These are phyloP conservation scores for Myotis pilosus DNA, from an alignment of 2,797 vertebrate genomes.

Conservation along the genomic window DNA sequence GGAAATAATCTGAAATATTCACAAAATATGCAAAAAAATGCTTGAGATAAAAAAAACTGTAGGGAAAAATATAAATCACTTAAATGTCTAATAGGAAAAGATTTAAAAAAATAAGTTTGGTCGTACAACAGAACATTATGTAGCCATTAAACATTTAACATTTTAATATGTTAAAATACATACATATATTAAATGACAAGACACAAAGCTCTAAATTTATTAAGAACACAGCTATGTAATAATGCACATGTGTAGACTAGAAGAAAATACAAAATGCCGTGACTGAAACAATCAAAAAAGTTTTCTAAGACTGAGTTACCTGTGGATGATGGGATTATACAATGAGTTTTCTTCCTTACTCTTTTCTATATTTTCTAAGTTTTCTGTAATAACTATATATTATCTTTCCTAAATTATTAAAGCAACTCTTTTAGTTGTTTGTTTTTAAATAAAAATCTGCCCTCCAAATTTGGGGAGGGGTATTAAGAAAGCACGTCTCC, in stretches of 20 bases:
- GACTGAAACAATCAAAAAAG: background rate
- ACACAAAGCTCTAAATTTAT: slow-evolving; percentile 8
- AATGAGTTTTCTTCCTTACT: background rate
- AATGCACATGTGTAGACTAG: background rate
- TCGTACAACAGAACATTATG: background rate
- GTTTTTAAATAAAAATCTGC: slow-evolving; percentile 40
- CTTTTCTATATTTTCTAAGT: background rate
- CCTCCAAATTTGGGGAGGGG: background rate
- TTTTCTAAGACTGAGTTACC: background rate
- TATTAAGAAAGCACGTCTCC: background rate
- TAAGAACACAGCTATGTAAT: slow-evolving; percentile 5
- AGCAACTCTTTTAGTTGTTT: background rate
- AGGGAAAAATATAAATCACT: background rate
- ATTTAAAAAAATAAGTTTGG: background rate
- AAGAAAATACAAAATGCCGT: slow-evolving; percentile 27
- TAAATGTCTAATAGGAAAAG: background rate
- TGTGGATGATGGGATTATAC: background rate
- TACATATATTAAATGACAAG: background rate
- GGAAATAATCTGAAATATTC: slow-evolving; percentile 35
- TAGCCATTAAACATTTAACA: slow-evolving; percentile 27
- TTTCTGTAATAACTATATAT: background rate
- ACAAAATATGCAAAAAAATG: background rate
- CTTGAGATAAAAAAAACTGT: background rate
- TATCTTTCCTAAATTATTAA: background rate
- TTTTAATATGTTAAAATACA: slow-evolving; percentile 18